Percentiles rank a stretch among this genome's conserved stretches.
Conservation (phyloP, 2,888 invertebrate species). For the Drosophila mayaguana region DNA sequence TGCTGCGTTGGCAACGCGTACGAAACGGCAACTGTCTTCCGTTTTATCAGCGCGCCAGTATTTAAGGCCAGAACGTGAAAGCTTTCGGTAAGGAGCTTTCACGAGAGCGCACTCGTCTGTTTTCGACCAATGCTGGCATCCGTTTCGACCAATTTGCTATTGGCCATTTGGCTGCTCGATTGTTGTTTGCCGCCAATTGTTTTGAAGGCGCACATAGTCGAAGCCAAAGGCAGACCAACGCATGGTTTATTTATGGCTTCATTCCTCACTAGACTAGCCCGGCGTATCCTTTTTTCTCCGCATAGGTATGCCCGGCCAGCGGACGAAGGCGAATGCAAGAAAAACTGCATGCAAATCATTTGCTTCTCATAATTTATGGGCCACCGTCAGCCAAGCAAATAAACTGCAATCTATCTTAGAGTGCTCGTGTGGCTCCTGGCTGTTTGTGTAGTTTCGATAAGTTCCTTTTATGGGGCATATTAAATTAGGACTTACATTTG, state of each 20-base stretch:
- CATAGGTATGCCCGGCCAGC: constrained; percentile 15
- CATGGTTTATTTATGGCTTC: constrained; percentile 30
- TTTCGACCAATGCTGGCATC: constrained; percentile 44
- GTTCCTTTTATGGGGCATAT: not conserved
- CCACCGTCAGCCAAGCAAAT: constrained; percentile 54
- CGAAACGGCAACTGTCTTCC: constrained; percentile 71
- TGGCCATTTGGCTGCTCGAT: constrained; percentile 44
- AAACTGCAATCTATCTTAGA: constrained; percentile 72
- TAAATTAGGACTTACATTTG: not conserved
- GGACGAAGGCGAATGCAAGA: constrained; percentile 44
- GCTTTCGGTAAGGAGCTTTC: constrained; percentile 60
- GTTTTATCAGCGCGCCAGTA: constrained; percentile 58
- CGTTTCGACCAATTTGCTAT: constrained; percentile 69
- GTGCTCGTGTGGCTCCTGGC: constrained; percentile 6
- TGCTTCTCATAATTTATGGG: constrained; percentile 73
- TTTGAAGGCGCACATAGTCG: constrained; percentile 62
- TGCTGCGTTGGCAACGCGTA: constrained; percentile 64
- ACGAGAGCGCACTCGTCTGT: constrained; percentile 43
- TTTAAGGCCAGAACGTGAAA: constrained; percentile 58
- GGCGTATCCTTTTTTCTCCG: constrained; percentile 13
- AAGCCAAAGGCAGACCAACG: constrained; percentile 40
- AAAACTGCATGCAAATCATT: constrained; percentile 77
- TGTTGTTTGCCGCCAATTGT: constrained; percentile 67
- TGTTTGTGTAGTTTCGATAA: constrained; percentile 15
- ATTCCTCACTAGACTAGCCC: constrained; percentile 13